phyloP scores from a whole-genome alignment of 64 coral and sea anemone species.

The Stichodactyla helianthus region DNA sequence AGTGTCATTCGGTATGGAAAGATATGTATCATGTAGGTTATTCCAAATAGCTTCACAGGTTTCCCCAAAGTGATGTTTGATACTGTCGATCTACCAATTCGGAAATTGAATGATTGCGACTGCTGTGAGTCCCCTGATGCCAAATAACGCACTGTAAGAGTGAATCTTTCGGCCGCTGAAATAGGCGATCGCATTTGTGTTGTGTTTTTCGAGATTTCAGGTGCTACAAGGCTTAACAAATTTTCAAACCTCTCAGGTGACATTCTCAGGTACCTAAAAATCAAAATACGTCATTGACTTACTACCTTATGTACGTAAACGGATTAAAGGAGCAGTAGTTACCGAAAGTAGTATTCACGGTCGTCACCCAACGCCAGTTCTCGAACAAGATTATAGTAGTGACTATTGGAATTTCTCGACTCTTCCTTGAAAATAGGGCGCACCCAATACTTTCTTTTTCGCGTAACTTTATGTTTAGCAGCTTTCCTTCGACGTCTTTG shows the following conservation, averaged over 20 bases:
- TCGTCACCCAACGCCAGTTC: conserved; percentile 2
- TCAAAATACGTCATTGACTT: not conserved
- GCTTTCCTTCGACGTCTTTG: no score
- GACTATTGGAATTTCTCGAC: conserved; percentile 14
- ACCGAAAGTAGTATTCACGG: conserved; percentile 4
- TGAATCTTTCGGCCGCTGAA: conserved; percentile 50
- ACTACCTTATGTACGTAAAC: not conserved
- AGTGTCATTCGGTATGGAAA: conserved; percentile 21
- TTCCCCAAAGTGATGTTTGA: conserved; percentile 39
- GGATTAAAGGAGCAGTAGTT: not conserved
- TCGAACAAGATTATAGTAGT: conserved; percentile 1
- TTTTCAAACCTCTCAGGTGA: conserved; percentile 24
- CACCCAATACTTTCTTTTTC: not conserved
- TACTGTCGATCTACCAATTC: conserved; percentile 46
- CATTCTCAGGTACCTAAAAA: conserved; percentile 24
- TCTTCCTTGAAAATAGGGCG: conserved; percentile 20
- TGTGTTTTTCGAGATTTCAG: not conserved
- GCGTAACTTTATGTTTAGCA: not conserved
- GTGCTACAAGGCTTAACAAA: conserved; percentile 11
- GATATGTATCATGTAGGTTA: conserved; percentile 8
- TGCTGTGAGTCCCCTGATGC: no score
- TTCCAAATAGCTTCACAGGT: conserved; percentile 40
- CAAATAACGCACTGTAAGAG: conserved; percentile 51
- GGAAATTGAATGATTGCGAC: conserved; percentile 48
- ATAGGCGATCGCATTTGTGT: not conserved